phyloP scores from a whole-genome alignment of 1,140 invertebrate genomes.

The Scylla paramamosain region DNA sequence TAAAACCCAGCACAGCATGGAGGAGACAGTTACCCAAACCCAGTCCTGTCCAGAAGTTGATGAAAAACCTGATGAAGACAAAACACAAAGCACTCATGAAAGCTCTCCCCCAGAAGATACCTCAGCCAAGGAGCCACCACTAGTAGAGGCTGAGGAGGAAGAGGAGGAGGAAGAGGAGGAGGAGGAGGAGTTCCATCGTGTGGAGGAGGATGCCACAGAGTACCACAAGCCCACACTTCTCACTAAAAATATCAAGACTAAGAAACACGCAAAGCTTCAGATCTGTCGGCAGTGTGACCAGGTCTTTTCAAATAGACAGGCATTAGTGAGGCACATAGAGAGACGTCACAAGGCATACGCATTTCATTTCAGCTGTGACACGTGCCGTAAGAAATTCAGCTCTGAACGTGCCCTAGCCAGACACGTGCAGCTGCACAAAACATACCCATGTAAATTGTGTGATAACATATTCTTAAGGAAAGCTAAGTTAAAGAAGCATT shows the following conservation, averaged over 20 bases:
- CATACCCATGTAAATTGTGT: constrained; percentile 76
- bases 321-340: constrained; percentile 76
- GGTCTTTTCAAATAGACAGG: constrained; percentile 75
- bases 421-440: constrained; percentile 74
- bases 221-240: constrained; percentile 76
- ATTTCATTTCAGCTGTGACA: constrained; percentile 71
- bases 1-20: not conserved
- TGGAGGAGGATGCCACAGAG: constrained; percentile 75
- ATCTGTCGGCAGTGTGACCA: constrained; percentile 77
- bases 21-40: not conserved
- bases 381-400: constrained; percentile 75
- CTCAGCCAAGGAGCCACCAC: not conserved
- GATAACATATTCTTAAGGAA: constrained; percentile 72
- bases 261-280: constrained; percentile 77
- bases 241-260: constrained; percentile 73
- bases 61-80: not conserved
- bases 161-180: constrained; percentile 28
- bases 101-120: not conserved
- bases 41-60: not conserved
- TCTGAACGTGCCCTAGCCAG: constrained; percentile 72
- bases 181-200: not conserved
- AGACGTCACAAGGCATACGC: constrained; percentile 73
- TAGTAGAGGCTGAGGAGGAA: not conserved
- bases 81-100: not conserved
- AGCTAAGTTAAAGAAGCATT: constrained; percentile 74